These are phyloP conservation scores for Amiota minor DNA, from an alignment of 2,888 invertebrate genomes.

Conservation along the genomic window DNA sequence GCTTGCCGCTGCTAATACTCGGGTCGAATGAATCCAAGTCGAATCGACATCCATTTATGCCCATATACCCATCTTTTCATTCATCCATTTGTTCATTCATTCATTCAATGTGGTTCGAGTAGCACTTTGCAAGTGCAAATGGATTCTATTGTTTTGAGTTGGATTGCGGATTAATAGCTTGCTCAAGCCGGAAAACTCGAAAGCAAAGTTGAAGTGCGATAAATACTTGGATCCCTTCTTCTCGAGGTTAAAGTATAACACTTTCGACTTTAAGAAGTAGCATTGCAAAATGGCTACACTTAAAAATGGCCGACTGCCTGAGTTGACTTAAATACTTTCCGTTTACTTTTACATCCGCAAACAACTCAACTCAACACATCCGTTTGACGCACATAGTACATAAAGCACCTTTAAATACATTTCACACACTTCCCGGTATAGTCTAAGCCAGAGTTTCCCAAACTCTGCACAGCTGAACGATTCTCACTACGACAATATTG, in stretches of 20 bases:
- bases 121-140: conserved; percentile 59
- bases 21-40: no score
- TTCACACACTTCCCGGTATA: not conserved
- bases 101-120: conserved; percentile 43
- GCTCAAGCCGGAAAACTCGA: conserved; percentile 3
- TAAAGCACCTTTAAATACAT: conserved; percentile 17
- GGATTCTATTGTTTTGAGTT: conserved; percentile 56
- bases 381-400: not conserved
- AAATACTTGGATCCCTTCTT: not conserved
- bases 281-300: conserved; percentile 57
- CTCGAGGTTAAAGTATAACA: conserved; percentile 42
- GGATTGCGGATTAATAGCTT: conserved; percentile 44
- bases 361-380: conserved; percentile 2
- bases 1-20: no score
- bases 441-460: not conserved
- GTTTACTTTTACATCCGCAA: not conserved
- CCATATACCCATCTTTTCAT: not conserved
- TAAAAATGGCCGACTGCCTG: conserved; percentile 49
- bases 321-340: conserved; percentile 13
- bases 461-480: not conserved
- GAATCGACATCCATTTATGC: no score
- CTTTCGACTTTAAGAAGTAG: conserved; percentile 42
- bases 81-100: not conserved
- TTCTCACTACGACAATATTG: no score
- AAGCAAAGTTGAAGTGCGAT: not conserved